phyloP scores from a whole-genome alignment of 2,113 vertebrate species.

The Dendrocopos noguchii region DNA sequence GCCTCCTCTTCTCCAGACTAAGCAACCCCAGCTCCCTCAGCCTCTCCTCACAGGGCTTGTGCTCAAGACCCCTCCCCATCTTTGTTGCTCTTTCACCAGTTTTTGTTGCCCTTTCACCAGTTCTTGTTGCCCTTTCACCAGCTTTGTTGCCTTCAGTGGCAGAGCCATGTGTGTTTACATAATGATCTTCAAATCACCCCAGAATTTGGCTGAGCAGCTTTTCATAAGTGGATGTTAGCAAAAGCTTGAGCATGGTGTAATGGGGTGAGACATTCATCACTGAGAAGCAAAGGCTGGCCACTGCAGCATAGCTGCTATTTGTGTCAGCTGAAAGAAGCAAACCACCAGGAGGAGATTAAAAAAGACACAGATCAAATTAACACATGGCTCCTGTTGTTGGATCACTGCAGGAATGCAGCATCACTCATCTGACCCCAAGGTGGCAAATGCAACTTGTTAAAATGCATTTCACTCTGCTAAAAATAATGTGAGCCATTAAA shows the following conservation, averaged over 20 bases:
- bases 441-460: neutral
- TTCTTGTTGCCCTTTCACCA: too few relatives aligned
- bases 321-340: neutral
- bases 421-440: neutral
- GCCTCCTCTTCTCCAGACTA: too few relatives aligned
- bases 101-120: too few relatives aligned
- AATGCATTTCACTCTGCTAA: neutral
- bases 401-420: neutral
- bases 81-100: too few relatives aligned
- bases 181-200: neutral
- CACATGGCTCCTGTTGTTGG: neutral
- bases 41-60: too few relatives aligned
- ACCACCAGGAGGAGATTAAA: neutral
- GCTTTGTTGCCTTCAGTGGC: neutral
- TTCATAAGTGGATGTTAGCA: neutral
- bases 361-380: neutral
- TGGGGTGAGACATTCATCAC: neutral
- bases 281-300: neutral
- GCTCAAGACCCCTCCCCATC: too few relatives aligned
- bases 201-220: neutral
- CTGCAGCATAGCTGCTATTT: neutral
- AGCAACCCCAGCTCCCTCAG: too few relatives aligned
- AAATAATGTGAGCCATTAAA: neutral
- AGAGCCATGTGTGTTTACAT: neutral
- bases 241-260: neutral